Evolutionary conservation across 2,113 vertebrate species (phyloP), one percentile per base, ranked within the genome.

Genomic region (Saccopteryx leptura): DNA sequence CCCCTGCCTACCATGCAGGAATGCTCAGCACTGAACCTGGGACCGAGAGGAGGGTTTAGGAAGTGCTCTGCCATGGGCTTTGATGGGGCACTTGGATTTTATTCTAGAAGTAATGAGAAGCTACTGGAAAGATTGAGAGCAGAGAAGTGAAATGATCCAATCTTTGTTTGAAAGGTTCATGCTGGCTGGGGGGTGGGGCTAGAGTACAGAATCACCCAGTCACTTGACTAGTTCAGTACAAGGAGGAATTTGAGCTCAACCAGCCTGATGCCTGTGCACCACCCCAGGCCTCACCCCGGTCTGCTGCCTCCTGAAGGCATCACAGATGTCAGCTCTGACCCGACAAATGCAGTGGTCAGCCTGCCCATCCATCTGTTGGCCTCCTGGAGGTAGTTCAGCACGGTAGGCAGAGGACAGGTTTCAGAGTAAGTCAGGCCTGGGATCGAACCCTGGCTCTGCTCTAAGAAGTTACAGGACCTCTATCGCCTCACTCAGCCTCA

Each of bases 111-210:
- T 17, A 46, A 31, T 58, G 61, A 89, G 56, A 90, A 83, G 63
- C 81, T 50, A 23, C 23, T 48, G 18, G 85, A 79, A 83, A 87
- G 66, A 7, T 31, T 82, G 39, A 88, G 71, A 74, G 9, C 68
- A 84, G 76, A 78, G 9, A 17, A 46, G 14, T 66, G 33, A 69
- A 86, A 68, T 33, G 46, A 92, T 65, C 48, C n/a, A 54, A 26
- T 60, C 24, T 92, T 24, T 75, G 28, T 60, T 89, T 91, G 26
- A 54, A 79, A 95, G 88, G 9, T 33, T 88, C 15, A 23, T 71
- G 83, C 31, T 66, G 71, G 50, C 13, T 56, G 12, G 33, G 31
- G n/a, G 6, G 33, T 8, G 9, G 7, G 24, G 46, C n/a, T 48
- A 3, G 61, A 78, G 56, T 9, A n/a, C 23, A 84, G 54, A 61